Conservation (phyloP, 2,113 vertebrate genomes). For the Colius striatus region DNA sequence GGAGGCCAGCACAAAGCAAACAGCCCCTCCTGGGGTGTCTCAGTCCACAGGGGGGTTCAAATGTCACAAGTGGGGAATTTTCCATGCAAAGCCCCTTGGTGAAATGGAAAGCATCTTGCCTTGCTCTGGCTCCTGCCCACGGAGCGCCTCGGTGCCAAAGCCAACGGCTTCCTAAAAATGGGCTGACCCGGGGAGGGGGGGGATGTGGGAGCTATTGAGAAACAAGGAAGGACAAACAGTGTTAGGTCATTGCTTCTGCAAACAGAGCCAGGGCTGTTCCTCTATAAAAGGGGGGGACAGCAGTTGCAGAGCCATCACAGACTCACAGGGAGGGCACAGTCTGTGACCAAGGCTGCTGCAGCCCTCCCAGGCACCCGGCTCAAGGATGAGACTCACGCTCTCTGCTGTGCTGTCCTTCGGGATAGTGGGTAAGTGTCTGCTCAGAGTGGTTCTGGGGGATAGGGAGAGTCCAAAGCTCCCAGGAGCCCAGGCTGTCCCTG, state of each 20-base stretch:
- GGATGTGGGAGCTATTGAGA: conserved; percentile 65
- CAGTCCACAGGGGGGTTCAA: not conserved
- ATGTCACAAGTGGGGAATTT: conserved; percentile 50
- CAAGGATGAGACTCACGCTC: conserved; percentile 33
- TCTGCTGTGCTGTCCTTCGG: conserved; percentile 43
- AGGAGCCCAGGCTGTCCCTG: not conserved
- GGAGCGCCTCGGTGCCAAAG: conserved; percentile 47
- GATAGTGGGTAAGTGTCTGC: conserved; percentile 64
- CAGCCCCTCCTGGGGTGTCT: not conserved
- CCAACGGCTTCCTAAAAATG: conserved; percentile 58
- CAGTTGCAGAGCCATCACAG: conserved; percentile 47
- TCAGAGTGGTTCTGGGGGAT: not conserved
- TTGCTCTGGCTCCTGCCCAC: not conserved
- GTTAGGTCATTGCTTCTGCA: conserved; percentile 74
- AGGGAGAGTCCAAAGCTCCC: not conserved
- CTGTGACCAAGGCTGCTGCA: conserved; percentile 55
- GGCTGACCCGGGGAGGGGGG: conserved; percentile 14
- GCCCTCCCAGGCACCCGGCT: not conserved
- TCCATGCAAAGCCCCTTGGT: conserved; percentile 26
- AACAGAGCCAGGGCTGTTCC: conserved; percentile 48
- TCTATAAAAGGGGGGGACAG: conserved; percentile 68
- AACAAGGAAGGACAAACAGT: conserved; percentile 73
- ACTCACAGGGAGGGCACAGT: conserved; percentile 26
- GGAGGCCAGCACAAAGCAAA: conserved; percentile 23
- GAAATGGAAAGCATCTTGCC: not conserved